Conservation (phyloP, 2,888 invertebrate species). For the Lasioglossum oenotherae region DNA sequence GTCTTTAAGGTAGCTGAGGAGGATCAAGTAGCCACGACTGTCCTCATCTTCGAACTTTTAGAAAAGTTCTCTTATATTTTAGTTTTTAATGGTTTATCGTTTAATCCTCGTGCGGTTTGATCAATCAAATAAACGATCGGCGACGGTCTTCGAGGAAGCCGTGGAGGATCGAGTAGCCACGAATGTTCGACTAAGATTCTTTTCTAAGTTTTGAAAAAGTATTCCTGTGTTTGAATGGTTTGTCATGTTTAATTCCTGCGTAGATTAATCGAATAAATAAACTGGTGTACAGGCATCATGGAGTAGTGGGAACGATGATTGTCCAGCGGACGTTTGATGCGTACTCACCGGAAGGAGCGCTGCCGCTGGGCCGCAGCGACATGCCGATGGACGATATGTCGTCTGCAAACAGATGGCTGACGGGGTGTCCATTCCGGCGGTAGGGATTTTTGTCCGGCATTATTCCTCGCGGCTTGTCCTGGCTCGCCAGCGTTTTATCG, state of each 20-base stretch:
- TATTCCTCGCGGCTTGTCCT: constrained; percentile 64
- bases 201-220: no score
- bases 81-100: no score
- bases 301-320: background rate
- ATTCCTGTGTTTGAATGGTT: no score
- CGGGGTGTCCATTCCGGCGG: constrained; percentile 80
- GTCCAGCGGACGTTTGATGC: background rate
- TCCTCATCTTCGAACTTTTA: no score
- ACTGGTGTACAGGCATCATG: background rate
- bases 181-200: no score
- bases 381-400: constrained; percentile 95
- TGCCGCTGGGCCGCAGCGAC: constrained; percentile 90
- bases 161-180: no score
- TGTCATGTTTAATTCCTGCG: background rate
- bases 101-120: no score
- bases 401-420: constrained; percentile 81
- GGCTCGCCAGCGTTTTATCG: constrained; percentile 40
- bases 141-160: no score
- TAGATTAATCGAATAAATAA: background rate
- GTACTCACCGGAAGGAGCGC: constrained; percentile 90
- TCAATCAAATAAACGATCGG: no score
- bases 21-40: no score
- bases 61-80: no score
- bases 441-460: constrained; percentile 82
- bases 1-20: no score